Conservation (phyloP, 2,113 vertebrate species). For the Stomatorhinus ivindoensis region DNA sequence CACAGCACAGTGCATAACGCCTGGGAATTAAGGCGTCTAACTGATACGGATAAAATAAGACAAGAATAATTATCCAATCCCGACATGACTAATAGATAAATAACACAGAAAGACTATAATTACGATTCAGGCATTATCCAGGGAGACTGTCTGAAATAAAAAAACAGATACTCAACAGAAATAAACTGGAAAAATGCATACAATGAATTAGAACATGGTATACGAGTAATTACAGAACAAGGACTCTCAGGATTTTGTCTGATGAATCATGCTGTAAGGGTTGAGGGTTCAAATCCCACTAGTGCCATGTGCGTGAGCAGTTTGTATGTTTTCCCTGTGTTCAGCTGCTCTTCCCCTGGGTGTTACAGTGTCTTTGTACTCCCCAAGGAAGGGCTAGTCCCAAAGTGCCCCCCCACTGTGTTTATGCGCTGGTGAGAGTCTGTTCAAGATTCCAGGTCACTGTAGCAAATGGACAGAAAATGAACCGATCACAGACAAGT, state of each 20-base stretch:
- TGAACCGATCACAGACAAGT: neutral
- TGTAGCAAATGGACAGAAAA: neutral
- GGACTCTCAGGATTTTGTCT: neutral
- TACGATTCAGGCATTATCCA: neutral
- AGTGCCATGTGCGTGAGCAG: neutral
- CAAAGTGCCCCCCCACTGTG: neutral
- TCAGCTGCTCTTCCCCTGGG: neutral
- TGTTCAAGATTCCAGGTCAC: neutral
- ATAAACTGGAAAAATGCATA: neutral
- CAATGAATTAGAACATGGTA: neutral
- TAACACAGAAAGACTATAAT: neutral
- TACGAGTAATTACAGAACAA: neutral
- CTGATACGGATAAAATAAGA: neutral
- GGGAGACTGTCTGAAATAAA: neutral
- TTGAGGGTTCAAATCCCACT: neutral
- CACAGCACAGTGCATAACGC: neutral
- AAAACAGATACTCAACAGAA: neutral
- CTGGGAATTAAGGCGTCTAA: neutral
- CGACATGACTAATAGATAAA: neutral
- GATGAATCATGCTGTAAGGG: neutral
- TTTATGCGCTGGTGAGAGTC: neutral
- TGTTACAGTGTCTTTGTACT: neutral
- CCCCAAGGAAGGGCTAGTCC: neutral
- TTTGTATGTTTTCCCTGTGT: neutral
- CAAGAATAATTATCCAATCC: neutral